phyloP scores from a whole-genome alignment of 1,140 invertebrate species.

The Megathymus violae region DNA sequence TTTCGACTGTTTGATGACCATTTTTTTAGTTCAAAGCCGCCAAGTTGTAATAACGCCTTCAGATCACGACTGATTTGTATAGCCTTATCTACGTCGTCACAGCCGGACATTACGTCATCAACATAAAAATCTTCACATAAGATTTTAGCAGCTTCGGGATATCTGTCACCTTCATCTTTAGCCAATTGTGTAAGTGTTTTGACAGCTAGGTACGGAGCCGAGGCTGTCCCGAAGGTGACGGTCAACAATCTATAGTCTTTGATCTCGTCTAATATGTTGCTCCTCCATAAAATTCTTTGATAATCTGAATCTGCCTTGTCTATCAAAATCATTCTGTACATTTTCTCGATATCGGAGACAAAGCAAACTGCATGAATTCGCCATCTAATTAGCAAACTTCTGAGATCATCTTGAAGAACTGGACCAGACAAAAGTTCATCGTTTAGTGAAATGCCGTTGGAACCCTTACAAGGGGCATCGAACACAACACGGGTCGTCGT shows the following conservation, averaged over 20 bases:
- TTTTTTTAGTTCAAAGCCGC: slow-evolving; percentile 49
- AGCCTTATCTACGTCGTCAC: slow-evolving; percentile 43
- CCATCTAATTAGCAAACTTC: slow-evolving; percentile 40
- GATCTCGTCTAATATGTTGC: slow-evolving; percentile 36
- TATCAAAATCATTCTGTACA: slow-evolving; percentile 41
- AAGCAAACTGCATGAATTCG: slow-evolving; percentile 33
- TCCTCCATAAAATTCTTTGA: slow-evolving; percentile 65
- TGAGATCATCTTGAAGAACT: slow-evolving; percentile 41
- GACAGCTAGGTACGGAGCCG: slow-evolving; percentile 55
- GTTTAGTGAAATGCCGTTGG: slow-evolving; percentile 45
- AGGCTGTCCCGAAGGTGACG: slow-evolving; percentile 61
- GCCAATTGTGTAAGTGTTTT: slow-evolving; percentile 47
- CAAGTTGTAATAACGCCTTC: slow-evolving; percentile 29
- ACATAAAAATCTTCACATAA: slow-evolving; percentile 71
- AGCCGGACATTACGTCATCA: slow-evolving; percentile 74
- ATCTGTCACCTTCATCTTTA: slow-evolving; percentile 41
- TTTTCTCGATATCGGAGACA: slow-evolving; percentile 40
- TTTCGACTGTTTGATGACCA: slow-evolving; percentile 40
- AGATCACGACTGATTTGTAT: slow-evolving; percentile 46
- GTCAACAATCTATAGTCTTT: slow-evolving; percentile 51
- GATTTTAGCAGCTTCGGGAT: slow-evolving; percentile 49
- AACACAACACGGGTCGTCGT: slow-evolving; percentile 39
- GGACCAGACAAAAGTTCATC: slow-evolving; percentile 41
- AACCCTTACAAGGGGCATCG: slow-evolving; percentile 36
- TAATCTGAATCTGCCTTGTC: slow-evolving; percentile 53